Percentiles rank a stretch among this genome's conserved stretches.
Conservation (phyloP, 2,888 invertebrate species). For the Blastobasis adustella region DNA sequence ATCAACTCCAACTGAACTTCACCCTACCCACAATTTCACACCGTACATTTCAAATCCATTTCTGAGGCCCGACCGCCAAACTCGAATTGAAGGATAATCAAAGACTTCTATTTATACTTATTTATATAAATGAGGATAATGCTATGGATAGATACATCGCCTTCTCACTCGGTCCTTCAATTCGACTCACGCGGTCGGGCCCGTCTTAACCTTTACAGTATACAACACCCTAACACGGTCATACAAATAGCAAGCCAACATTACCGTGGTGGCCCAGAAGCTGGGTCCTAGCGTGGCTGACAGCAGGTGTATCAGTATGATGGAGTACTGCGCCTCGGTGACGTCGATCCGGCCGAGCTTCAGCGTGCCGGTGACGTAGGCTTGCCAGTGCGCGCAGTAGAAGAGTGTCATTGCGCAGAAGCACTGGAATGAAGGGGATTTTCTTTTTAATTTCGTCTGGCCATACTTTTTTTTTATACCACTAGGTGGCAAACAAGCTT, state of each 20-base stretch:
- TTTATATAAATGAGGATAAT: too few relatives aligned
- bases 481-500: too few relatives aligned
- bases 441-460: too few relatives aligned
- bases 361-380: conserved; percentile 96
- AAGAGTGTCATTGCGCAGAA: conserved; percentile 96
- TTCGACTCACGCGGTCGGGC: neutral
- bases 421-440: conserved; percentile 76
- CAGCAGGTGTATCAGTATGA: conserved; percentile 90
- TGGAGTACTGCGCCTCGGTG: conserved; percentile 97
- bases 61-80: too few relatives aligned
- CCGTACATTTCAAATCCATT: too few relatives aligned
- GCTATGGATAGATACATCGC: neutral
- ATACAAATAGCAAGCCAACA: conserved; percentile 24
- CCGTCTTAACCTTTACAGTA: neutral
- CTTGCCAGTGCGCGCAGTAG: conserved; percentile 99
- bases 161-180: neutral
- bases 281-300: conserved; percentile 90
- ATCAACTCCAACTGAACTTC: too few relatives aligned
- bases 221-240: neutral
- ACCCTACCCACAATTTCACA: too few relatives aligned
- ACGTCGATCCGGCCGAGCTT: conserved; percentile 96
- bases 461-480: too few relatives aligned
- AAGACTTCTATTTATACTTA: too few relatives aligned
- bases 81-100: too few relatives aligned
- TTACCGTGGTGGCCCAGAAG: conserved; percentile 84